Percentiles rank a stretch among this genome's conserved stretches.
These are phyloP conservation scores for Drosophila paranaensis DNA, from an alignment of 2,888 invertebrate species.

Conservation along the genomic window DNA sequence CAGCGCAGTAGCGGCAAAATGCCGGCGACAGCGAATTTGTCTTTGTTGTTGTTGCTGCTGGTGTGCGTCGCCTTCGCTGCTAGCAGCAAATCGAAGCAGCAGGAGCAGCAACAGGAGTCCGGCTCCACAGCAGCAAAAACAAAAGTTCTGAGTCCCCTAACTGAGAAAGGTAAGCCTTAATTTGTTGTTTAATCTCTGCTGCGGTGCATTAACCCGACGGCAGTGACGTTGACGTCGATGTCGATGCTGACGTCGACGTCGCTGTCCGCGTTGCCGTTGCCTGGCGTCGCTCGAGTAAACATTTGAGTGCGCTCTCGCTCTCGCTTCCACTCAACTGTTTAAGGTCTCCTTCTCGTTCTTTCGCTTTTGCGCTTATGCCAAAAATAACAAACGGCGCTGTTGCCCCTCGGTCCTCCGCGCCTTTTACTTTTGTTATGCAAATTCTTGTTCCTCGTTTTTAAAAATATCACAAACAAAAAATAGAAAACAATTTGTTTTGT, in stretches of 20 bases:
- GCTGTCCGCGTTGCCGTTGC: not conserved
- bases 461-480: constrained; percentile 42
- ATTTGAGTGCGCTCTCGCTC: constrained; percentile 41
- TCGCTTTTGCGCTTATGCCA: constrained; percentile 52
- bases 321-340: not conserved
- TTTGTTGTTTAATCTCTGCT: constrained; percentile 58
- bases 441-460: constrained; percentile 61
- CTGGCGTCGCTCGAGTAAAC: constrained; percentile 59
- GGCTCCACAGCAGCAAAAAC: constrained; percentile 39
- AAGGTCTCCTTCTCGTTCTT: constrained; percentile 24
- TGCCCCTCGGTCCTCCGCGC: not conserved
- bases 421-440: constrained; percentile 69
- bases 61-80: constrained; percentile 39
- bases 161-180: constrained; percentile 68
- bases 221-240: constrained; percentile 34
- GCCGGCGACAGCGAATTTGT: constrained; percentile 69
- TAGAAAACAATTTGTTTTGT: constrained; percentile 46
- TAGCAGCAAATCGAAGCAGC: constrained; percentile 49
- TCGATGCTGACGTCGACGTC: constrained; percentile 10
- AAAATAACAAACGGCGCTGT: constrained; percentile 63
- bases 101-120: constrained; percentile 59
- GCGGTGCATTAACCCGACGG: constrained; percentile 66
- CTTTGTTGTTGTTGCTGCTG: constrained; percentile 67
- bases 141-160: constrained; percentile 53
- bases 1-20: constrained; percentile 66